phyloP scores from a whole-genome alignment of 2,113 vertebrate species.

The Nibea albiflora region DNA sequence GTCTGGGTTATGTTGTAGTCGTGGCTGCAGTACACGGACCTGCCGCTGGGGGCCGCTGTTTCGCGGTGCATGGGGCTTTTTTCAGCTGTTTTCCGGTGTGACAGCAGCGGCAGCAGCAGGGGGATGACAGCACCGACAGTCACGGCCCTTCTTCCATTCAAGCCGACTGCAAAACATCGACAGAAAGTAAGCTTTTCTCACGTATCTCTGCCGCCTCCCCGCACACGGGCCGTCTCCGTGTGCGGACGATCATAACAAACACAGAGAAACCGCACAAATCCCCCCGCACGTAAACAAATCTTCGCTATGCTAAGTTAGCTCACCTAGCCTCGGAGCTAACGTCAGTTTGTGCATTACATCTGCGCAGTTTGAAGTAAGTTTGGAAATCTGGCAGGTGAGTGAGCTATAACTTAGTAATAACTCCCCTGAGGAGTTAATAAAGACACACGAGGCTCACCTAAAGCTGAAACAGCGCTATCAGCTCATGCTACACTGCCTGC shows the following conservation, averaged over 20 bases:
- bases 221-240: accelerated
- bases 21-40: accelerated
- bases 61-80: accelerated
- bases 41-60: conserved; percentile 31
- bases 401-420: conserved; percentile 28
- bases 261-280: accelerated
- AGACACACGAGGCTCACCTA: background rate
- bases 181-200: conserved; percentile 62
- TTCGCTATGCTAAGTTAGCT: conserved; percentile 37
- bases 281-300: background rate
- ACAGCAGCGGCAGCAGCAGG: conserved; percentile 23
- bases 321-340: conserved; percentile 67
- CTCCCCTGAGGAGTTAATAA: accelerated
- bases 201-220: accelerated
- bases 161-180: conserved; percentile 38
- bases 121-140: conserved; percentile 60
- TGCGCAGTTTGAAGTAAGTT: conserved; percentile 63
- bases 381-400: background rate
- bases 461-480: background rate
- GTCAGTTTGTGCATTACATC: conserved; percentile 39
- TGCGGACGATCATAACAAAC: background rate
- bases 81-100: conserved; percentile 59
- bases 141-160: conserved; percentile 47
- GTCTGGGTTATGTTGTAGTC: accelerated
- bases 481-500: background rate